phyloP scores from a whole-genome alignment of 2,797 vertebrate species.

The Schizopygopsis malacanthus region DNA sequence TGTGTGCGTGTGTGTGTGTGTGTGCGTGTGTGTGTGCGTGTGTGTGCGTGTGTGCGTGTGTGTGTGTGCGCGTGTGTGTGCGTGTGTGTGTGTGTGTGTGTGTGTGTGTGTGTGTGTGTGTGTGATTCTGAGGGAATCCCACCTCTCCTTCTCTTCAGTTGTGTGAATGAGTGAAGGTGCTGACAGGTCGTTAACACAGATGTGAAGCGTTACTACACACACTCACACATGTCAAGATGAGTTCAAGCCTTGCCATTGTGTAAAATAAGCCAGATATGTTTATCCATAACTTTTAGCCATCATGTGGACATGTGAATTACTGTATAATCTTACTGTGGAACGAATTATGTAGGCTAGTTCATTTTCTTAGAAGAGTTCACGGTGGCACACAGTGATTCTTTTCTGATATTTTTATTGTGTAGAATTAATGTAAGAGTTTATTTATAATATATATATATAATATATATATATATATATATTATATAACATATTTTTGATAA shows the following conservation, averaged over 20 bases:
- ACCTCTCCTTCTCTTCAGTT: not conserved
- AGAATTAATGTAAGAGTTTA: not conserved
- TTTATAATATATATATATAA: too few species aligned
- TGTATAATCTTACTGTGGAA: too few species aligned
- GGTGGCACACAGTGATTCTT: not conserved
- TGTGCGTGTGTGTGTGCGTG: too few species aligned
- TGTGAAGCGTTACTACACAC: not conserved
- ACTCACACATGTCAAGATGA: not conserved
- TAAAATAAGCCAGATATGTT: not conserved
- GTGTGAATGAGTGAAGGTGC: not conserved
- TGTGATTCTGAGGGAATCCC: not conserved
- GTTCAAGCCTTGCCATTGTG: not conserved
- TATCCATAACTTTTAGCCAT: not conserved
- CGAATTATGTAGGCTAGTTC: not conserved
- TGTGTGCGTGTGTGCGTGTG: too few species aligned
- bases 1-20: too few species aligned
- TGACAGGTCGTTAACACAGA: constrained; percentile 1
- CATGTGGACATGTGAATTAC: not conserved
- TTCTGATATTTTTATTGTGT: not conserved
- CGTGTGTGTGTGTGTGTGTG: too few species aligned
- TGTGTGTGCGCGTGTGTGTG: too few species aligned
- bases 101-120: too few species aligned
- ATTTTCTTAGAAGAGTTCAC: not conserved
- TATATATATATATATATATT: too few species aligned
- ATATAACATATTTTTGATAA: too few species aligned